Conservation (phyloP, 2,888 invertebrate genomes). For the Oxycera nigricornis region DNA sequence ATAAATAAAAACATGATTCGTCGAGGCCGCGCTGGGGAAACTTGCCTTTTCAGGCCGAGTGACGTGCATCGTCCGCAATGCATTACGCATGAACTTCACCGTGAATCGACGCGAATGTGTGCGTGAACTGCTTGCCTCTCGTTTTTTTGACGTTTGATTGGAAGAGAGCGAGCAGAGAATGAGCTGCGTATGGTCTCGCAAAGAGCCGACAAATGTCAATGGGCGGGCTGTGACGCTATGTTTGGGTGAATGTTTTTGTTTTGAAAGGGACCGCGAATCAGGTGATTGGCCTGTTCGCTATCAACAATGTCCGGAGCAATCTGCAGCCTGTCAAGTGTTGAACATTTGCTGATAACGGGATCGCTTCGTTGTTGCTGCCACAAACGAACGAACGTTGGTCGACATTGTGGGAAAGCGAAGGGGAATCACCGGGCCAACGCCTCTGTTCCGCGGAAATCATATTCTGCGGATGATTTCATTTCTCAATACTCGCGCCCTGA, state of each 20-base stretch:
- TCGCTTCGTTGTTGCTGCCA: too few relatives aligned
- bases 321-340: too few relatives aligned
- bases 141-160: not conserved
- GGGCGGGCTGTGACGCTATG: not conserved
- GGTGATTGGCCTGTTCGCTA: not conserved
- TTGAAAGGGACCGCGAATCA: not conserved
- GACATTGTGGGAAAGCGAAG: too few relatives aligned
- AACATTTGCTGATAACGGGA: too few relatives aligned
- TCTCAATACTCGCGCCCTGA: too few relatives aligned
- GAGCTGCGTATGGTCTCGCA: not conserved
- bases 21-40: not conserved
- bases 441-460: too few relatives aligned
- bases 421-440: too few relatives aligned
- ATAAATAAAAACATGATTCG: not conserved
- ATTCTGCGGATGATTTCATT: too few relatives aligned
- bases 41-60: not conserved
- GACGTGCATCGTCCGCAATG: not conserved
- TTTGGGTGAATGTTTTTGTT: not conserved
- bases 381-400: not conserved
- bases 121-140: not conserved
- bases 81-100: slow-evolving; percentile 1
- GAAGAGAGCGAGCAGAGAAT: not conserved
- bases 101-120: not conserved
- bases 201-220: slow-evolving; percentile 8
- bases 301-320: too few relatives aligned